Conservation (phyloP, 2,888 invertebrate species). For the Slavum lentiscoides region DNA sequence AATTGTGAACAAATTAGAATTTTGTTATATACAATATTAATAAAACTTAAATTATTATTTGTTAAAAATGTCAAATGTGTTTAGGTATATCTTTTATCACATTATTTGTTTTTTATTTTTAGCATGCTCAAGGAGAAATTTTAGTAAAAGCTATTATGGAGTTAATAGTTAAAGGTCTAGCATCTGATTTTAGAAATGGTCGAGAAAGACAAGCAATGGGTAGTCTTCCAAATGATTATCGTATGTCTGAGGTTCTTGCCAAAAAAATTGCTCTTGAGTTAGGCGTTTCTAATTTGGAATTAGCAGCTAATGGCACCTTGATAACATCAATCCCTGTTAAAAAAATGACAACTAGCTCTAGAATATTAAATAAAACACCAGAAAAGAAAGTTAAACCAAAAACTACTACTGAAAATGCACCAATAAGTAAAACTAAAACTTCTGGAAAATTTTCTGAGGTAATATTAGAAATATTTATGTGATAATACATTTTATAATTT, state of each 20-base stretch:
- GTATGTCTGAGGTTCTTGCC: slow-evolving; percentile 40
- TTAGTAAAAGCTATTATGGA: slow-evolving; percentile 48
- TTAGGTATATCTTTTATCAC: neutral
- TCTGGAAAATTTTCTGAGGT: slow-evolving; percentile 45
- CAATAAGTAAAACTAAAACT: slow-evolving; percentile 26
- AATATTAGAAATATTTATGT: neutral
- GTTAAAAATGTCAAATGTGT: no score
- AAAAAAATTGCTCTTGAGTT: slow-evolving; percentile 34
- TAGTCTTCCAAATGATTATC: slow-evolving; percentile 50
- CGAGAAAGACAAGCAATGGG: slow-evolving; percentile 51
- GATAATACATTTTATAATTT: neutral
- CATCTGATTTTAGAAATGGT: slow-evolving; percentile 43
- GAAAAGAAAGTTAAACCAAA: slow-evolving; percentile 34
- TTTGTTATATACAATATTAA: no score
- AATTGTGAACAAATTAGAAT: no score
- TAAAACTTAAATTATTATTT: no score
- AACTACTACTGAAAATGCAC: slow-evolving; percentile 24
- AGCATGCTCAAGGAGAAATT: slow-evolving; percentile 44
- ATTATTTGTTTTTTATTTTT: slow-evolving; percentile 17
- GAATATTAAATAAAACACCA: slow-evolving; percentile 24
- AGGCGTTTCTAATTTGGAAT: slow-evolving; percentile 29
- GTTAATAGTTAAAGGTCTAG: slow-evolving; percentile 38
- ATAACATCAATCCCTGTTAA: slow-evolving; percentile 37
- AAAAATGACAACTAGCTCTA: slow-evolving; percentile 19
- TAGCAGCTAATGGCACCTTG: slow-evolving; percentile 28